A percentile compares a stretch with the other conserved stretches of the same genome.
Evolutionary conservation across 2,888 invertebrate species (phyloP).

Genomic region (Thereva nobilitata): DNA sequence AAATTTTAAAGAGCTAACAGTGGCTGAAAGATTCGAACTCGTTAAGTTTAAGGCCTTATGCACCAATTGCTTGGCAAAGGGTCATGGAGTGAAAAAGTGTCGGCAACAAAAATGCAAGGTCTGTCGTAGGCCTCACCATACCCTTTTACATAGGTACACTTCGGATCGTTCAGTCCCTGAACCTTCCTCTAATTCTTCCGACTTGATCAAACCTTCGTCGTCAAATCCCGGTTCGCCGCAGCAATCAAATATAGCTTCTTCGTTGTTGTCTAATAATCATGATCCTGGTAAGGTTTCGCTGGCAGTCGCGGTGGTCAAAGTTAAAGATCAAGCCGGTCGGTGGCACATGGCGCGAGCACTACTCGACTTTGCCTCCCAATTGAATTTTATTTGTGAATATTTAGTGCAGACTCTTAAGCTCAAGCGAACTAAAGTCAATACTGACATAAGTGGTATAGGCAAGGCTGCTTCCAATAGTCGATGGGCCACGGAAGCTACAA

Average conservation of each 20-base stretch:
- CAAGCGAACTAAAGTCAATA: neutral
- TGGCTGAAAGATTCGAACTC: neutral
- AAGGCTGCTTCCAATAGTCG: neutral
- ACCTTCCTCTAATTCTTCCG: neutral
- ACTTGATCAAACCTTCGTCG: neutral
- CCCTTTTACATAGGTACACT: too few species aligned
- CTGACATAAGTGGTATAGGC: neutral
- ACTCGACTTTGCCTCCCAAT: neutral
- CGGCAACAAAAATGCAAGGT: neutral
- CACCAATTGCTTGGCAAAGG: neutral
- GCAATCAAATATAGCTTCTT: too few species aligned
- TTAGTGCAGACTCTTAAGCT: neutral
- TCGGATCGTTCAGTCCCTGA: neutral
- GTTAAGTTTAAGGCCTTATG: neutral
- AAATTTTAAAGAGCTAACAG: neutral
- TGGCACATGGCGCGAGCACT: neutral
- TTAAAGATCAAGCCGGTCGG: neutral
- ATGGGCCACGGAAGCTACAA: neutral
- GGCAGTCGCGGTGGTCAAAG: neutral
- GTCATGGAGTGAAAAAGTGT: neutral
- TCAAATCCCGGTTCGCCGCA: too few species aligned
- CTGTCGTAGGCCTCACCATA: neutral
- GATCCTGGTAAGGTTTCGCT: neutral
- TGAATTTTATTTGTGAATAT: slow-evolving; percentile 3
- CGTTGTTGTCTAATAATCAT: too few species aligned